Percentiles rank a stretch among this genome's conserved stretches.
phyloP scores from a whole-genome alignment of 2,797 vertebrate species.

The Darevskia nairensis region DNA sequence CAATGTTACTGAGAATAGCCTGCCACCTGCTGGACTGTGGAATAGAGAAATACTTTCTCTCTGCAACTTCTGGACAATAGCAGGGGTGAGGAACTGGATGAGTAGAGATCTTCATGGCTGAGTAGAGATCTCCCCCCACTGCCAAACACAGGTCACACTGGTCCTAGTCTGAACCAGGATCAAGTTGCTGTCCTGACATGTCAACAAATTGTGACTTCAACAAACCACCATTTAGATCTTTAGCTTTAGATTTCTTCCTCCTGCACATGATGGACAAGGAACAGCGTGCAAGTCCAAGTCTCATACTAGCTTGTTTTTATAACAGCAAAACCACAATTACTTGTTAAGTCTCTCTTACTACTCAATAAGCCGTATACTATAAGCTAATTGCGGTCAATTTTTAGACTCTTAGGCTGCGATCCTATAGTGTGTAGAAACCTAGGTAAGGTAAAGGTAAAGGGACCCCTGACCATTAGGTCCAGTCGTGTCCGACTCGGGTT shows the following conservation, averaged over 20 bases:
- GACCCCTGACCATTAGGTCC: too few species aligned
- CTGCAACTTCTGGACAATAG: accelerated
- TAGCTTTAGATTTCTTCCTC: not conserved
- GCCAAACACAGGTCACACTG: not conserved
- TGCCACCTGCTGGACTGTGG: constrained; percentile 62
- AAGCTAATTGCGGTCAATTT: not conserved
- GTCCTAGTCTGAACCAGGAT: not conserved
- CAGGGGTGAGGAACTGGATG: too few species aligned
- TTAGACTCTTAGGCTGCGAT: not conserved
- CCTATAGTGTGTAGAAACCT: not conserved
- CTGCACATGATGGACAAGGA: not conserved
- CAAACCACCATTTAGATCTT: too few species aligned
- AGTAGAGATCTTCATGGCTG: not conserved
- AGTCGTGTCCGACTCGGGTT: too few species aligned
- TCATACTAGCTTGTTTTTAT: not conserved
- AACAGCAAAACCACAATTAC: not conserved
- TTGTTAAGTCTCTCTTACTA: not conserved
- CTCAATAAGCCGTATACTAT: not conserved
- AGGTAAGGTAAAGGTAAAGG: too few species aligned
- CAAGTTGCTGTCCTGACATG: not conserved
- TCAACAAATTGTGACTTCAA: not conserved
- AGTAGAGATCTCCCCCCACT: not conserved
- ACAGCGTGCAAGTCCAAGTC: not conserved
- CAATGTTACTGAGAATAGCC: constrained; percentile 45
- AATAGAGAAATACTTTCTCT: not conserved